These are phyloP conservation scores for Cliona cf. orientalis DNA, from an alignment of 37 sponge, comb jelly and placozoan genomes.

Conservation along the genomic window DNA sequence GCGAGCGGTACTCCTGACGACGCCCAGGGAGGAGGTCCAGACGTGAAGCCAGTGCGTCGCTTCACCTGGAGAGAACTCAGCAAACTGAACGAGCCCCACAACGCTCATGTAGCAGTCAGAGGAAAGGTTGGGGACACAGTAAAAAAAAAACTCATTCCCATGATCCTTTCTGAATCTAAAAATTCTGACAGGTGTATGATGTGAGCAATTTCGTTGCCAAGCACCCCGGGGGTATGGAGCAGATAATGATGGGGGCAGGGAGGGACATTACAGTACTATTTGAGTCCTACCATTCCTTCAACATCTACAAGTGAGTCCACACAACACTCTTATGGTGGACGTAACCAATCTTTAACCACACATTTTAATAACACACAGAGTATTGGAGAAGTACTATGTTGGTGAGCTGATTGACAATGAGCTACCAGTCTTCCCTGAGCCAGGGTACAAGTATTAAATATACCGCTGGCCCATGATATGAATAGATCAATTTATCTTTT, in stretches of 20 bases:
- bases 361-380: slow-evolving; percentile 40
- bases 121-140: slow-evolving; percentile 62
- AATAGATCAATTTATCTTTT: background rate
- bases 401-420: slow-evolving; percentile 90
- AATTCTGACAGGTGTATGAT: slow-evolving; percentile 84
- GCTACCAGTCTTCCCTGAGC: slow-evolving; percentile 87
- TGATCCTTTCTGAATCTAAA: background rate
- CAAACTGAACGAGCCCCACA: slow-evolving; percentile 79
- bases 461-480: background rate
- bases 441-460: slow-evolving; percentile 56
- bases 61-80: slow-evolving; percentile 91
- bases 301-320: slow-evolving; percentile 63
- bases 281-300: slow-evolving; percentile 88
- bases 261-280: slow-evolving; percentile 89
- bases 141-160: background rate
- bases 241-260: slow-evolving; percentile 92
- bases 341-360: background rate
- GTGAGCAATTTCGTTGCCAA: slow-evolving; percentile 79
- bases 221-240: slow-evolving; percentile 96
- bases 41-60: slow-evolving; percentile 7
- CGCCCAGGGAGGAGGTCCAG: background rate
- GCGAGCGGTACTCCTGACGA: background rate
- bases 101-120: slow-evolving; percentile 89
- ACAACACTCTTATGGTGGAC: no score
- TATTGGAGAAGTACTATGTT: slow-evolving; percentile 93